phyloP scores from a whole-genome alignment of 2,888 invertebrate species.

The Drosophila falleni region DNA sequence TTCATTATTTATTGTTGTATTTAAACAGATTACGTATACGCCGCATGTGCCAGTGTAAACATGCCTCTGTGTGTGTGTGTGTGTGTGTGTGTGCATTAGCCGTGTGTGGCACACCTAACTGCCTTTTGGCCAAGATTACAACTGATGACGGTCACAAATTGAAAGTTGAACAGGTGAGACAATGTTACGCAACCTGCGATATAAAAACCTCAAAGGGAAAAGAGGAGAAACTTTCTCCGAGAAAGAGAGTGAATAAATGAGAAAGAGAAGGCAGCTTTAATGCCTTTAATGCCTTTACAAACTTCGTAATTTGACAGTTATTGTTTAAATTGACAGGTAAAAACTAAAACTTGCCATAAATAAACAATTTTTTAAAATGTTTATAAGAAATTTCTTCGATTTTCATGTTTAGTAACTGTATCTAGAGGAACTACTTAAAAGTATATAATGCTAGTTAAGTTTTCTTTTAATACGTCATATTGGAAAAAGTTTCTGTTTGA shows the following conservation, averaged over 20 bases:
- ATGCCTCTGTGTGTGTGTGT: not conserved
- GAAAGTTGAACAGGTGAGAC: slow-evolving; percentile 50
- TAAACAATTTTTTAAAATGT: no score
- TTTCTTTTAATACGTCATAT: no score
- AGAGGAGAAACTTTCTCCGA: not conserved
- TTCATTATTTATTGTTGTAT: slow-evolving; percentile 77
- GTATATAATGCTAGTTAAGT: no score
- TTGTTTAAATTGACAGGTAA: no score
- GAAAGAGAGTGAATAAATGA: not conserved
- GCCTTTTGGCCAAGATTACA: slow-evolving; percentile 47
- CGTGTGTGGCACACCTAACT: slow-evolving; percentile 43
- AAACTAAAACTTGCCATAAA: no score
- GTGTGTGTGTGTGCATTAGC: slow-evolving; percentile 19
- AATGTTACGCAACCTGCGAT: slow-evolving; percentile 38
- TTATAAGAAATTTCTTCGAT: no score
- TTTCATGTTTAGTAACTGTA: no score
- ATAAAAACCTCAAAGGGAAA: not conserved
- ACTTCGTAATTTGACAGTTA: not conserved
- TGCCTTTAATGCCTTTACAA: not conserved
- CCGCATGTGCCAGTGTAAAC: slow-evolving; percentile 32
- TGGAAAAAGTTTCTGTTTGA: no score
- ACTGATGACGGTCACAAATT: slow-evolving; percentile 57
- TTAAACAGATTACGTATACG: slow-evolving; percentile 78
- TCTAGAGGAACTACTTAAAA: no score
- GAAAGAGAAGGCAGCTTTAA: not conserved